A percentile compares a stretch with the other conserved stretches of the same genome.
phyloP scores from a whole-genome alignment of 2,113 vertebrate genomes.

The Zeus faber region DNA sequence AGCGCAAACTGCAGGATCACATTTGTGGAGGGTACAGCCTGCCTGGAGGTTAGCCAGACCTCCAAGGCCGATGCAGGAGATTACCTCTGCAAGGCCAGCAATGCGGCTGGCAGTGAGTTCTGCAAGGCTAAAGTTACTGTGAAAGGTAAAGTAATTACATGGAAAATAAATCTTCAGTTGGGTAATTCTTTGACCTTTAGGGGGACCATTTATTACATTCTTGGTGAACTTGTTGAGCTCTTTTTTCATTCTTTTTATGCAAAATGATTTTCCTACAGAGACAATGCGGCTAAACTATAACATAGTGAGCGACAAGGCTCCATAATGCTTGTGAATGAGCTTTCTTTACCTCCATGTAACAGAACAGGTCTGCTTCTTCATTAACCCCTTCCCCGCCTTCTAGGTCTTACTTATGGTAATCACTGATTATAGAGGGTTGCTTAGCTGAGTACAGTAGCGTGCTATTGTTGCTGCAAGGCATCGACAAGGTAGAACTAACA shows the following conservation, averaged over 20 bases:
- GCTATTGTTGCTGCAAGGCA: too few relatives aligned
- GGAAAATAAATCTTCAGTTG: constrained; percentile 7
- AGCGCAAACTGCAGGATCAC: constrained; percentile 81
- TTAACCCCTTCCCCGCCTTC: too few relatives aligned
- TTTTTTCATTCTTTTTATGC: background rate
- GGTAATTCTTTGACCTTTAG: background rate
- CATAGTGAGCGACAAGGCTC: too few relatives aligned
- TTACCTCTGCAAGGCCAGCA: constrained; percentile 94
- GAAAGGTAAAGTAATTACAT: constrained; percentile 78
- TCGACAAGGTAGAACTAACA: too few relatives aligned
- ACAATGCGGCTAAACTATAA: too few relatives aligned
- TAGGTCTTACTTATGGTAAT: too few relatives aligned
- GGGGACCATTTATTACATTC: background rate
- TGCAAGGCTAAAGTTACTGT: constrained; percentile 88
- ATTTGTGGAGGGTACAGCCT: constrained; percentile 79
- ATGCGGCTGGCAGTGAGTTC: constrained; percentile 83
- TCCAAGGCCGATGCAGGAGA: constrained; percentile 85
- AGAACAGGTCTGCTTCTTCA: too few relatives aligned
- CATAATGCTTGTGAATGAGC: too few relatives aligned
- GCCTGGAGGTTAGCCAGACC: constrained; percentile 78
- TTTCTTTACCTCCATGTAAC: too few relatives aligned
- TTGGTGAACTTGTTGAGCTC: background rate
- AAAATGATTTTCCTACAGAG: too few relatives aligned
- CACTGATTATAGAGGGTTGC: too few relatives aligned
- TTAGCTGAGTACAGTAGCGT: too few relatives aligned